Evolutionary conservation across 2,797 vertebrate genomes (phyloP), one percentile per base, ranked within the genome.

Genomic region (Neoniphon sammara): DNA sequence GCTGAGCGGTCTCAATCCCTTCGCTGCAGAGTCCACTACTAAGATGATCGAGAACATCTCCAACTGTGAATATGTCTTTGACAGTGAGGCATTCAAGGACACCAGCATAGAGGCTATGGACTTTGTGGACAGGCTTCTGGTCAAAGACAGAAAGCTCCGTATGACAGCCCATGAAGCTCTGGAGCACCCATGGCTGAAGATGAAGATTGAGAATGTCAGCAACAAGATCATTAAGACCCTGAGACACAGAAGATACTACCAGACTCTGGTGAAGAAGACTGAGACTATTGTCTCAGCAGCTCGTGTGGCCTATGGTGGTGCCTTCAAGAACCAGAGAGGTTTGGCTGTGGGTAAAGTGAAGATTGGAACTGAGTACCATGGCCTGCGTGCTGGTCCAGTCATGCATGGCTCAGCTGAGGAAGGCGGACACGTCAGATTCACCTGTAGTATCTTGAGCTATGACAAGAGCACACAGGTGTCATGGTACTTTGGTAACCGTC

Each of bases 121-220:
- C 92, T 99, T 99, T 89, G 89, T 99, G 44, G 98, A 99, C 89
- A 96, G 98, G 60, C 94, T 99, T 4, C 89, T 99, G 34, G 92
- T 96, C 77, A 99, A 97, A 91, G 97, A 99, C 87, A 94, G 93
- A 87, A 99, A 95, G 91, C 92, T 95, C 80, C 97, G 98, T 80
- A 98, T 99, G 97, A 99, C 97, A 50, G 97, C 98, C 52, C 91
- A 95, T 30, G 97, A 99, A 88, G 97, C 98, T 0, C 94, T 99
- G 87, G 95, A 96, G 77, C 98, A 99, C 20, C 91, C 92, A 4
- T 99, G 98, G 98, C 92, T 99, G 57, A 99, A 96, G 91, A 96
- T 96, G 91, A 97, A 95, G 91, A 94, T 93, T 0, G 98, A 99
- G 76, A 93, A 94, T 66, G 89, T 95, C 84, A 98, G 96, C 86